Conservation (phyloP, 2,113 vertebrate species). For the Asarcornis scutulata region DNA sequence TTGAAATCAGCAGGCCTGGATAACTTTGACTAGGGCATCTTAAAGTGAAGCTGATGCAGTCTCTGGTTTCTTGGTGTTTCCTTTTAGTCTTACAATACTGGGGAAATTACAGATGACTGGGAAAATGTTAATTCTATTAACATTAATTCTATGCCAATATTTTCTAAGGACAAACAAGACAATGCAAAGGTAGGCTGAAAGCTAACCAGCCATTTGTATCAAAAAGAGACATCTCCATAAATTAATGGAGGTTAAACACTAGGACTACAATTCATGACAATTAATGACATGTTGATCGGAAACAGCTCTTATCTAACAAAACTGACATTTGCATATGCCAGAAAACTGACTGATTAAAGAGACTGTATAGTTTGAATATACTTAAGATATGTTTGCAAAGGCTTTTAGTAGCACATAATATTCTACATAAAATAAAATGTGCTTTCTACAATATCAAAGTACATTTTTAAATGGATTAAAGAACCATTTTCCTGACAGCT, state of each 20-base stretch:
- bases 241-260: background rate
- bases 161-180: background rate
- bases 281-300: background rate
- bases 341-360: background rate
- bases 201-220: background rate
- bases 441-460: background rate
- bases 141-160: background rate
- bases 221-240: background rate
- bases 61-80: background rate
- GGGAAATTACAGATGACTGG: background rate
- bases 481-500: background rate
- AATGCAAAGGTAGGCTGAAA: background rate
- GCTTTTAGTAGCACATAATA: background rate
- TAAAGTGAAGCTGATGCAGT: background rate
- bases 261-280: background rate
- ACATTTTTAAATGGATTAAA: background rate
- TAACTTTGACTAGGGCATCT: background rate
- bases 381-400: background rate
- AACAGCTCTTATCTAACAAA: background rate
- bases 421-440: background rate
- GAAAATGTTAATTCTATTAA: slow-evolving; percentile 32
- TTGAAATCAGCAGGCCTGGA: background rate
- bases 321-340: background rate
- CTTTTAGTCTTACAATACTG: background rate
- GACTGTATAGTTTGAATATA: background rate